Evolutionary conservation across 2,888 invertebrate species (phyloP).

Genomic region (Vanessa cardui): DNA sequence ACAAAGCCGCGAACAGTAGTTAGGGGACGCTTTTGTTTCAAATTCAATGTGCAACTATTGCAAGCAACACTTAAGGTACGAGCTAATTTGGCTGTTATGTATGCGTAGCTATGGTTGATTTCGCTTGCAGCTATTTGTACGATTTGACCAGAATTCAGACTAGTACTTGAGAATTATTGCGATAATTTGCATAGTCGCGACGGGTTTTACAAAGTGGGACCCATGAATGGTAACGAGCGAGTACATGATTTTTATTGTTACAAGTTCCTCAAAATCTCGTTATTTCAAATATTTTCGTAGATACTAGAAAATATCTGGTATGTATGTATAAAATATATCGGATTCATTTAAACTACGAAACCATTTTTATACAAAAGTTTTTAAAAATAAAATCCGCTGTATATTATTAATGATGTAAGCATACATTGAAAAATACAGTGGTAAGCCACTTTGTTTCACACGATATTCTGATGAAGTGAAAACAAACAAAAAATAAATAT

Average conservation of each 20-base stretch:
- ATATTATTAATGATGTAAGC: too few relatives aligned
- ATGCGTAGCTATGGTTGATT: conserved; percentile 23
- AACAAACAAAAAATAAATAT: too few relatives aligned
- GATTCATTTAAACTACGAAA: too few relatives aligned
- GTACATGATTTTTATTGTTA: conserved; percentile 28
- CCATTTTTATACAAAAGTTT: too few relatives aligned
- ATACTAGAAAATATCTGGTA: too few relatives aligned
- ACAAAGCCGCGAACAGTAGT: conserved; percentile 68
- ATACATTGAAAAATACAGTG: too few relatives aligned
- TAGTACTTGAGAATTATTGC: conserved; percentile 60
- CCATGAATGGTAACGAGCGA: conserved; percentile 43
- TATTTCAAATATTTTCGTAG: too few relatives aligned
- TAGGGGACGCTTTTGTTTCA: conserved; percentile 76
- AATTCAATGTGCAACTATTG: conserved; percentile 57
- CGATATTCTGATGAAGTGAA: too few relatives aligned
- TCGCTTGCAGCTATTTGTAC: conserved; percentile 13
- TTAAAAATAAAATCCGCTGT: too few relatives aligned
- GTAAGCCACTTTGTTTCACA: too few relatives aligned
- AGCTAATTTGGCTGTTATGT: conserved; percentile 29
- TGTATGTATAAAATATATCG: too few relatives aligned
- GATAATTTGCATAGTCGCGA: conserved; percentile 64
- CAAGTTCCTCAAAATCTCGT: neutral
- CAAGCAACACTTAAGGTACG: conserved; percentile 20
- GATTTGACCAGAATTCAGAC: conserved; percentile 11
- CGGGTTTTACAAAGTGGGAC: conserved; percentile 42